Evolutionary conservation across 2,113 vertebrate genomes (phyloP), one percentile per base, ranked within the genome.

Genomic region (Barbus barbus): DNA sequence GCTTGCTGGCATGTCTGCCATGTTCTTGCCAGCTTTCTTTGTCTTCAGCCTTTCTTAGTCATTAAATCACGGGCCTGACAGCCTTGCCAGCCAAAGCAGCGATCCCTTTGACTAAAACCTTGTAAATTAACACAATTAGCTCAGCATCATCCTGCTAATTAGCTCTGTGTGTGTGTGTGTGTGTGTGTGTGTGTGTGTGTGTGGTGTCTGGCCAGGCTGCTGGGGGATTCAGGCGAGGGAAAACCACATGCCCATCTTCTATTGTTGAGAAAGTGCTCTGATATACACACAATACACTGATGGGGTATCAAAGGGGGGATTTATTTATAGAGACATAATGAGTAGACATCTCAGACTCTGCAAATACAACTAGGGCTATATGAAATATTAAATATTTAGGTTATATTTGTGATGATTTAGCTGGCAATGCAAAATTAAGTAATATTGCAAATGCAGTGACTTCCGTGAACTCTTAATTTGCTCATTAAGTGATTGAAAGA

Each of bases 71-170:
- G 96, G 95, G 93, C 92, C 93, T 97, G 96, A 97, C 95, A 97
- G 95, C 94, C 93, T 93, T 94, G 95, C 96, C 94, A 96, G 95
- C 94, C 95, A 94, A 95, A 95, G 94, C 95, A 94, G 95, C 92
- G 93, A 95, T 97, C 94, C 94, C 95, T 97, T 97, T 97, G 95
- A 97, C 96, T 96, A 96, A 98, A 98, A 97, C 96, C 96, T 97
- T 97, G 96, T 97, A 97, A 98, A 99, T 98, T 97, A 98, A 96
- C 96, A 96, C 97, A 98, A 98, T 99, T 98, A 99, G 96, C 95
- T 94, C 95, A 96, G 96, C 96, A 96, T 96, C 96, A 96, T 97
- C 95, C 95, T 92, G 94, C 96, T 98, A 99, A 99, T 99, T 98
- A 98, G 96, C 94, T 96, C 94, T 93, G 91, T 93, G 93, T 96